Percentiles rank a stretch among this genome's conserved stretches.
Evolutionary conservation across 2,797 vertebrate genomes (phyloP).

Genomic region (Morelia viridis): DNA sequence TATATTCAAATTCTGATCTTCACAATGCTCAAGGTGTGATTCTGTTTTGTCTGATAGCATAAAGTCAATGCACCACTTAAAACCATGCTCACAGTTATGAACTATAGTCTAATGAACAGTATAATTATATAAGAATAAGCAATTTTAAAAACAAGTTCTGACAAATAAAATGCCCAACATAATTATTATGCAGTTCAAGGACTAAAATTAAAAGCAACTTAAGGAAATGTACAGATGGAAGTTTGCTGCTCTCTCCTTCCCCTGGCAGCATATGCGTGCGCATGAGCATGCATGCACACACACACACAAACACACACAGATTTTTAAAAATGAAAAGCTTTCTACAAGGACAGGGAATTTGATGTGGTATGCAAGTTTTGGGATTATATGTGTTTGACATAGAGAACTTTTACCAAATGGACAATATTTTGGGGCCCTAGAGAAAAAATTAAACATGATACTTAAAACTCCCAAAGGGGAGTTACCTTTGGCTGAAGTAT

Average conservation of each 20-base stretch:
- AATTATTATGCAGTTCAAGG: neutral
- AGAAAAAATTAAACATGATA: neutral
- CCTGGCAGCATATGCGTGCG: neutral
- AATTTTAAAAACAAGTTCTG: conserved; percentile 20
- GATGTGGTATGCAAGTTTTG: neutral
- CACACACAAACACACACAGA: neutral
- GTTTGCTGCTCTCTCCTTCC: neutral
- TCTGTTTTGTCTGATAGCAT: neutral
- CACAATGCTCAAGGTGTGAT: neutral
- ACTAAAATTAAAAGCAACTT: neutral
- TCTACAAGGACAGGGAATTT: neutral
- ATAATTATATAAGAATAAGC: conserved; percentile 3
- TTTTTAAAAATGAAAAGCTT: neutral
- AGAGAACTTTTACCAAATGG: neutral
- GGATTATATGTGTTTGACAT: neutral
- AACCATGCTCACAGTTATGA: neutral
- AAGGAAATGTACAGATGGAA: neutral
- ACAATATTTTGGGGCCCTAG: neutral
- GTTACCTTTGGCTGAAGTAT: neutral
- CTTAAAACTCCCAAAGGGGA: neutral
- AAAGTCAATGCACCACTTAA: neutral
- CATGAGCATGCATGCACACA: neutral
- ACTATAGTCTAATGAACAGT: neutral
- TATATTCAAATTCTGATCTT: neutral
- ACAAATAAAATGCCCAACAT: neutral